phyloP scores from a whole-genome alignment of 2,888 invertebrate genomes.

The Ptilodon capucinus region DNA sequence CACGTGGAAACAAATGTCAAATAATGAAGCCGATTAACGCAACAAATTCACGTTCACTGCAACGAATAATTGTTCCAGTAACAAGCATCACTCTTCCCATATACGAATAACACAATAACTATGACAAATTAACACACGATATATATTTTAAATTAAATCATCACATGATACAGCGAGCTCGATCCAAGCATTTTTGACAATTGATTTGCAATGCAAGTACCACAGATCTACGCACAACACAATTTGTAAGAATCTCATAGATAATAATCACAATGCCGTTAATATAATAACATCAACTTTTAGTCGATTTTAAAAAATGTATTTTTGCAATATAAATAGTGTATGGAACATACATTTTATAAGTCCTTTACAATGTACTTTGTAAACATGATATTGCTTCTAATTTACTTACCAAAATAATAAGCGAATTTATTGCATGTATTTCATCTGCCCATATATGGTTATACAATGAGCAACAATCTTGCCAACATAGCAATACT shows the following conservation, averaged over 20 bases:
- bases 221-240: too few species aligned
- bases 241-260: too few species aligned
- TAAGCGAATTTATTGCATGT: too few species aligned
- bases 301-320: too few species aligned
- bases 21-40: slow-evolving; percentile 39
- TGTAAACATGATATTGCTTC: too few species aligned
- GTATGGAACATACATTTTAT: too few species aligned
- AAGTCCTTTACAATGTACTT: too few species aligned
- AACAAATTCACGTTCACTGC: slow-evolving; percentile 35
- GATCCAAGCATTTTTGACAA: slow-evolving; percentile 47
- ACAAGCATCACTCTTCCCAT: slow-evolving; percentile 41
- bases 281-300: too few species aligned
- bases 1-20: slow-evolving; percentile 80
- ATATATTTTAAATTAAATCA: slow-evolving; percentile 32
- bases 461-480: slow-evolving; percentile 51
- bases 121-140: slow-evolving; percentile 19
- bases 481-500: slow-evolving; percentile 53
- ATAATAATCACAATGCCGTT: too few species aligned
- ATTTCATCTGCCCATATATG: slow-evolving; percentile 55
- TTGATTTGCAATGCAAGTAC: neutral
- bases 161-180: slow-evolving; percentile 38
- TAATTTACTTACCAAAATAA: too few species aligned
- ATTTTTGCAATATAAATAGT: too few species aligned
- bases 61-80: slow-evolving; percentile 25
- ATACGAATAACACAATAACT: slow-evolving; percentile 28